A percentile compares a stretch with the other conserved stretches of the same genome.
These are phyloP conservation scores for Rhamphomyia laevipes DNA, from an alignment of 2,888 invertebrate species.

Conservation along the genomic window DNA sequence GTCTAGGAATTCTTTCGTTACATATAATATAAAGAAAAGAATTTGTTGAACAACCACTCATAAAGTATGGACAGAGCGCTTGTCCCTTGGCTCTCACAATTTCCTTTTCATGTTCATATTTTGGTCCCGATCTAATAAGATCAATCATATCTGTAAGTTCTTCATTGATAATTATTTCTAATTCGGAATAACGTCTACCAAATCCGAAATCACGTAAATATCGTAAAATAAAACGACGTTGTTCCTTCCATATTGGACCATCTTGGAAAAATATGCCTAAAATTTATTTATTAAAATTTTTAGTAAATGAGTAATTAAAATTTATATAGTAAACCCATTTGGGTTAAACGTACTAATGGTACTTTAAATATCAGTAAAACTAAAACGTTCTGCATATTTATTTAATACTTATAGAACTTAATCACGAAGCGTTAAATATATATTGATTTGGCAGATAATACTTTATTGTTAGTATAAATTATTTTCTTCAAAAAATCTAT, in stretches of 20 bases:
- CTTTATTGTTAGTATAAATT: no score
- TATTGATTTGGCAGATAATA: no score
- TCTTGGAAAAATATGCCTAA: slow-evolving; percentile 57
- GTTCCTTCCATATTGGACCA: slow-evolving; percentile 50
- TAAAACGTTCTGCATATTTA: no score
- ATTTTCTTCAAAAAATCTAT: no score
- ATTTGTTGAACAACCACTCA: slow-evolving; percentile 45
- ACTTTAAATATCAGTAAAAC: no score
- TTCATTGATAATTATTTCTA: slow-evolving; percentile 41
- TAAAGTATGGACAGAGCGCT: slow-evolving; percentile 41
- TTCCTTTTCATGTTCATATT: slow-evolving; percentile 36
- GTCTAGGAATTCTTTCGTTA: slow-evolving; percentile 40
- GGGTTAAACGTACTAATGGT: not conserved
- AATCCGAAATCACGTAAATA: slow-evolving; percentile 57
- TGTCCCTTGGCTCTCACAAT: slow-evolving; percentile 25
- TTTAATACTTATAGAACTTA: no score
- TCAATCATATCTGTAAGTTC: slow-evolving; percentile 40
- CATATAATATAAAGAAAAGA: slow-evolving; percentile 44
- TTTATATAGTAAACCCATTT: no score
- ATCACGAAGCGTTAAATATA: no score
- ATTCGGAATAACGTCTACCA: slow-evolving; percentile 45
- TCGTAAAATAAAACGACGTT: slow-evolving; percentile 52
- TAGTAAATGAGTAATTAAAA: slow-evolving; percentile 39
- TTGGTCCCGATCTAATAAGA: slow-evolving; percentile 39
- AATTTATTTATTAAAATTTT: slow-evolving; percentile 1